Evolutionary conservation across 2,113 vertebrate genomes (phyloP).

Genomic region (Okapia johnstoni): DNA sequence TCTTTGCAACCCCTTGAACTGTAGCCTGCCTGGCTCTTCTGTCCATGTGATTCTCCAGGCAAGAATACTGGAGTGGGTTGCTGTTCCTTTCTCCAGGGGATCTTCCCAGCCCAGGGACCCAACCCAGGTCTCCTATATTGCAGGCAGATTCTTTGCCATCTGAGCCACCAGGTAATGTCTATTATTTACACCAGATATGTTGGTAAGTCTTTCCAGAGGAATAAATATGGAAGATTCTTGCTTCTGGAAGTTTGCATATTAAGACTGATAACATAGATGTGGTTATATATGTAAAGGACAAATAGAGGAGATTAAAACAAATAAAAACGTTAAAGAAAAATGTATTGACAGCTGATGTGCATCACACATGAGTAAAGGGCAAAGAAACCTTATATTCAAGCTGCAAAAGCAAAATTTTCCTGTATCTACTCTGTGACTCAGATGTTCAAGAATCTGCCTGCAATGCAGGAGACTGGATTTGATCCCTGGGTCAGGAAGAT

Average conservation of each 20-base stretch:
- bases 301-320: not conserved
- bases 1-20: not conserved
- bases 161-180: not conserved
- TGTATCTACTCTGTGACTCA: not conserved
- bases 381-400: not conserved
- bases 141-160: not conserved
- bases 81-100: not conserved
- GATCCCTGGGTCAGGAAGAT: not conserved
- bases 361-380: not conserved
- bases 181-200: not conserved
- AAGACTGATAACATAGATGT: not conserved
- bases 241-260: not conserved
- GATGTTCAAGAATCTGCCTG: not conserved
- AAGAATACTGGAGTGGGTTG: not conserved
- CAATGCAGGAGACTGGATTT: not conserved
- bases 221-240: not conserved
- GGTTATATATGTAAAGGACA: not conserved
- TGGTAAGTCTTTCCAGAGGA: conserved; percentile 13
- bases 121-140: not conserved
- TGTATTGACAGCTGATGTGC: not conserved
- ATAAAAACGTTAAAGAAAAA: not conserved
- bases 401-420: not conserved
- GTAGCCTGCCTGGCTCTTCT: not conserved
- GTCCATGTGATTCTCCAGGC: not conserved
- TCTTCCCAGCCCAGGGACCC: not conserved